Evolutionary conservation across 2,113 vertebrate species (phyloP), one percentile per base, ranked within the genome.

Genomic region (Chloropsis hardwickii): DNA sequence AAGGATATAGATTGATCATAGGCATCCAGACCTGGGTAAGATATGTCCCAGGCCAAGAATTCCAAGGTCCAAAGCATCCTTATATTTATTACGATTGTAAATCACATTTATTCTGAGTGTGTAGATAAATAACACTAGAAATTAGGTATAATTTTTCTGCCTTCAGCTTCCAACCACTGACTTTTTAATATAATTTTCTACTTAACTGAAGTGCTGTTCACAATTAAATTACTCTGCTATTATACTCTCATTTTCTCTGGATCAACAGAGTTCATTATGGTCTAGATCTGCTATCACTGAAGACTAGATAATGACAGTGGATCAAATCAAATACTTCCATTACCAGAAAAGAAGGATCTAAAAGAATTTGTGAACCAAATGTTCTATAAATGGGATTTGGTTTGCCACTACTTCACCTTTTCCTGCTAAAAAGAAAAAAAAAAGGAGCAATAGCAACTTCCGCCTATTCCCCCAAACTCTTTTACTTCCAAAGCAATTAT

Each of bases 141-240:
- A 88, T 78, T 23, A 88, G 42, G 12, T 42, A 56, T 33, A 20
- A 33, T 72, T 89, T 88, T 86, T 81, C 72, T 73, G 10, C 72
- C 50, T 91, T 94, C 62, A 77, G 42, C 19, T 79, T 87, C 35
- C 62, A 82, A 67, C 42, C 15, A 66, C 24, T 81, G 84, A 81
- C 57, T 79, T 86, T 48, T 50, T 61, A 69, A 82, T 62, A 37
- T 80, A 10, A 88, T 92, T 91, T 73, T 54, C 42, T 90, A 51
- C 66, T 86, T 92, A 87, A 87, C 50, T 78, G 83, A 94, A 88
- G 69, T 84, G n/a, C 56, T 74, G 21, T 53, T 93, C 65, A 81
- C 33, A 65, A 66, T 58, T 48, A 73, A 93, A 90, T 88, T 72
- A 39, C 37, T 78, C 67, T 77, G 33, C 50, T 95, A 4, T 70